Percentiles rank a stretch among this genome's conserved stretches.
Evolutionary conservation across 2,888 invertebrate species (phyloP).

Genomic region (Tryphoninae sp.): DNA sequence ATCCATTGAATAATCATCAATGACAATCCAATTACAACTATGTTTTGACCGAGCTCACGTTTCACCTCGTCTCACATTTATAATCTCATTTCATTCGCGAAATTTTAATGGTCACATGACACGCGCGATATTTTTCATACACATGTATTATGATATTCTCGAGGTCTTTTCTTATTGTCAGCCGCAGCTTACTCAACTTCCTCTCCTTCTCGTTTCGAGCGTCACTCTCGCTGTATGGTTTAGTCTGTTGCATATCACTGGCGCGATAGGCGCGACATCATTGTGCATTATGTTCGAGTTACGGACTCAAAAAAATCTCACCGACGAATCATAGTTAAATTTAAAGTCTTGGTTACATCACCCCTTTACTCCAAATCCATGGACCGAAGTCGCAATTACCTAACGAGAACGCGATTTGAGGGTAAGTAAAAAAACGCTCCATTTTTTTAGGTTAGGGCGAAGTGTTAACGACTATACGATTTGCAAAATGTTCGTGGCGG

Average conservation of each 20-base stretch:
- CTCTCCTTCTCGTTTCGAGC: background rate
- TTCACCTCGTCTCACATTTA: background rate
- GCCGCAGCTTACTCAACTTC: background rate
- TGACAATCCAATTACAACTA: background rate
- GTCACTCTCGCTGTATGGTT: background rate
- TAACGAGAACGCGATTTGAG: background rate
- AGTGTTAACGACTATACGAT: too few relatives aligned
- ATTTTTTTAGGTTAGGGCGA: too few relatives aligned
- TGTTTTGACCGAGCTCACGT: background rate
- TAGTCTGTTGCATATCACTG: background rate
- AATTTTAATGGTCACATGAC: background rate
- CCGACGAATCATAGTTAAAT: background rate
- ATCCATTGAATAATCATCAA: background rate
- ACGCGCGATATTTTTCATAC: background rate
- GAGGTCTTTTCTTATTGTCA: background rate
- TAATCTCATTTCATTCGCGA: background rate
- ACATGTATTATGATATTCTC: background rate
- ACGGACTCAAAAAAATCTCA: background rate
- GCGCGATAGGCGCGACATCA: background rate
- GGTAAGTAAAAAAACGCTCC: background rate
- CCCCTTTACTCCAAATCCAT: too few relatives aligned
- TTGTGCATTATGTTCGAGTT: background rate
- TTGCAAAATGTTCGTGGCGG: too few relatives aligned
- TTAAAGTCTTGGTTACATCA: background rate
- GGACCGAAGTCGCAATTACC: background rate